Conservation (phyloP, 2,888 invertebrate species). For the Cheilosia grossa region DNA sequence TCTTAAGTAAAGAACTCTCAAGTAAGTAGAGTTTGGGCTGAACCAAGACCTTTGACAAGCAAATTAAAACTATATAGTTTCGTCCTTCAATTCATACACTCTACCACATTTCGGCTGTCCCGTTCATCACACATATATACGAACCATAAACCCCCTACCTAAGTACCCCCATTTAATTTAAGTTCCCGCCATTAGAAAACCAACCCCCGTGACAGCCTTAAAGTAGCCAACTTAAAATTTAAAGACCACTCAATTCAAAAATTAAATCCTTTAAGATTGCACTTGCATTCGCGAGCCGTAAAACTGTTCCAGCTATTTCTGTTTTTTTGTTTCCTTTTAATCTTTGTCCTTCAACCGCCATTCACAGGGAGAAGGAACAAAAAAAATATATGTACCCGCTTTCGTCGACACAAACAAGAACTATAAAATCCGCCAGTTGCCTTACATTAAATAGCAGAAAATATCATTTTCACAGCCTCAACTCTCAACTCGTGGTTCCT, state of each 20-base stretch:
- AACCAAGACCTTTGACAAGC: too few relatives aligned
- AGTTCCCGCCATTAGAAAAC: neutral
- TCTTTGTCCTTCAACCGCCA: conserved; percentile 44
- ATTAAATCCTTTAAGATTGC: conserved; percentile 33
- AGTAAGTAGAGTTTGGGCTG: too few relatives aligned
- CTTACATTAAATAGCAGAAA: conserved; percentile 43
- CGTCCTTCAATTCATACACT: too few relatives aligned
- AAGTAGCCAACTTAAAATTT: conserved; percentile 12
- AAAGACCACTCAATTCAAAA: conserved; percentile 9
- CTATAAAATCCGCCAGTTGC: conserved; percentile 38
- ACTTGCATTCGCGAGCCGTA: conserved; percentile 31
- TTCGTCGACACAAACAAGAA: conserved; percentile 24
- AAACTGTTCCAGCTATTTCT: conserved; percentile 39
- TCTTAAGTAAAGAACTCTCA: too few relatives aligned
- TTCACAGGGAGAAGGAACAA: neutral
- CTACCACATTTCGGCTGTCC: too few relatives aligned
- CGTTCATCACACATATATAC: too few relatives aligned
- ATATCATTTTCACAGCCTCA: conserved; percentile 43
- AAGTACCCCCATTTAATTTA: neutral
- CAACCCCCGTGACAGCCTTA: neutral
- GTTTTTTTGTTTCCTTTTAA: conserved; percentile 12
- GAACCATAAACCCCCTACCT: too few relatives aligned
- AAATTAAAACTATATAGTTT: too few relatives aligned
- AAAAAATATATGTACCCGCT: neutral
- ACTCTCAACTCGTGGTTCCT: conserved; percentile 1